A percentile compares a stretch with the other conserved stretches of the same genome.
phyloP scores from a whole-genome alignment of 2,888 invertebrate genomes.

The Drosophila meridionalis region DNA sequence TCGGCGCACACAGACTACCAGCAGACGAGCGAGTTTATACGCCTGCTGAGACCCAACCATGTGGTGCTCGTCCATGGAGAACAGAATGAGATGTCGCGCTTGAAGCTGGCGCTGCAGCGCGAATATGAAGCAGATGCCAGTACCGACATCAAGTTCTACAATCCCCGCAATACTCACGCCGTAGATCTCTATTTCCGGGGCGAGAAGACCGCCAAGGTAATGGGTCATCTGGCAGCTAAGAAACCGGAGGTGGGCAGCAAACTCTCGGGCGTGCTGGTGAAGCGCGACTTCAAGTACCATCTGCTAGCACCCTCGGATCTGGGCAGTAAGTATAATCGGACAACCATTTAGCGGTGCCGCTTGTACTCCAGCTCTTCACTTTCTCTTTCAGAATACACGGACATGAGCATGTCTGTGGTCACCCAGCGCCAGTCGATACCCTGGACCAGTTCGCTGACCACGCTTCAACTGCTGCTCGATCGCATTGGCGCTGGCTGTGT shows the following conservation, averaged over 20 bases:
- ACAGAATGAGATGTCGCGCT: slow-evolving; percentile 98
- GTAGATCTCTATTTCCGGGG: slow-evolving; percentile 97
- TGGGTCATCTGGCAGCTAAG: slow-evolving; percentile 95
- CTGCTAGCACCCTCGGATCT: slow-evolving; percentile 96
- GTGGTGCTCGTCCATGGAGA: slow-evolving; percentile 98
- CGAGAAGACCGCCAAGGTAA: slow-evolving; percentile 99
- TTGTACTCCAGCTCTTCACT: not conserved
- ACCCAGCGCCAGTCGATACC: slow-evolving; percentile 96
- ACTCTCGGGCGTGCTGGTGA: slow-evolving; percentile 97
- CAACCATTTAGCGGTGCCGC: not conserved
- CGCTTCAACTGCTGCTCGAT: slow-evolving; percentile 90
- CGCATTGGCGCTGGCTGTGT: slow-evolving; percentile 90
- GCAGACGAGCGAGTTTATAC: slow-evolving; percentile 96
- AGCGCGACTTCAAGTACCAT: slow-evolving; percentile 99
- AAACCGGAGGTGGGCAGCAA: slow-evolving; percentile 91
- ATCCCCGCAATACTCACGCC: slow-evolving; percentile 97
- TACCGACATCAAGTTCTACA: slow-evolving; percentile 95
- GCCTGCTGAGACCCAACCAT: slow-evolving; percentile 97
- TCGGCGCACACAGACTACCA: slow-evolving; percentile 94
- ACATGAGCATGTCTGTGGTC: slow-evolving; percentile 96
- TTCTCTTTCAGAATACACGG: slow-evolving; percentile 91
- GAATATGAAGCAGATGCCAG: slow-evolving; percentile 89
- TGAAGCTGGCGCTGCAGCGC: slow-evolving; percentile 96
- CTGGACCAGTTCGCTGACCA: slow-evolving; percentile 88
- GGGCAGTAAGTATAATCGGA: slow-evolving; percentile 86